Base-by-base conservation (phyloP, 35 echinoderm and acorn worm genomes). In the Hemicentrotus pulcherrimus region DNA sequence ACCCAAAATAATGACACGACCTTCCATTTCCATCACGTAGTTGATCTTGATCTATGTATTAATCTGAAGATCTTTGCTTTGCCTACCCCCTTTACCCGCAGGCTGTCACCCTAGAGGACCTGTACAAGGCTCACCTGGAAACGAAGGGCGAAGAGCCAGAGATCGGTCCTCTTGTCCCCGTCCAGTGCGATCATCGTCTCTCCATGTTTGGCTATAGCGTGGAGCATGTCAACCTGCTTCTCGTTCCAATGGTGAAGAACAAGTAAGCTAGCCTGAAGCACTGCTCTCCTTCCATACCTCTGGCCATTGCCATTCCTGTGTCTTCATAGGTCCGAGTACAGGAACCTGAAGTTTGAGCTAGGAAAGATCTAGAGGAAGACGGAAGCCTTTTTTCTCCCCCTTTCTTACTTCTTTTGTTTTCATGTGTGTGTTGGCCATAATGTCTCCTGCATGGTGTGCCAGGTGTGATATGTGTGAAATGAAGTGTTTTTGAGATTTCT, bases 151-250 rank as follows among this genome's bases (percentile, higher is more conserved):
- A 35, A 6, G 50, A 87, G 85, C 92, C 59, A 9, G 47, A 32
- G 24, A 46, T 88, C 11, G 33, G 19, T 35, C 31, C 61, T 31
- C 87, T 46, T 18, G 90, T 94, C 3, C 61, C 94, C 0, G 94
- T 98, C 41, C 97, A 98, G 65, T 88, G 90, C 11, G 98, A 99
- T 92, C 89, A 60, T 45, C 96, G 97, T n/a, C 96, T 99, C 7
- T 95, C 97, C 18, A 94, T 99, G 86, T 99, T 99, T 98, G 98
- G 98, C 31, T 99, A 99, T 91, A 97, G 95, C 47, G 95, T 99
- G 88, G 98, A 99, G 87, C 98, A 99, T 61, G 94, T 99, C 48
- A 97, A 99, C 85, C 86, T 99, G 87, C 93, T 99, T 19, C 94
- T 98, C 5, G 91, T 98, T 6, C 98, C 97, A 4, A 95, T 97